phyloP scores from a whole-genome alignment of 2,888 invertebrate genomes.

The Amphipoea oculea region DNA sequence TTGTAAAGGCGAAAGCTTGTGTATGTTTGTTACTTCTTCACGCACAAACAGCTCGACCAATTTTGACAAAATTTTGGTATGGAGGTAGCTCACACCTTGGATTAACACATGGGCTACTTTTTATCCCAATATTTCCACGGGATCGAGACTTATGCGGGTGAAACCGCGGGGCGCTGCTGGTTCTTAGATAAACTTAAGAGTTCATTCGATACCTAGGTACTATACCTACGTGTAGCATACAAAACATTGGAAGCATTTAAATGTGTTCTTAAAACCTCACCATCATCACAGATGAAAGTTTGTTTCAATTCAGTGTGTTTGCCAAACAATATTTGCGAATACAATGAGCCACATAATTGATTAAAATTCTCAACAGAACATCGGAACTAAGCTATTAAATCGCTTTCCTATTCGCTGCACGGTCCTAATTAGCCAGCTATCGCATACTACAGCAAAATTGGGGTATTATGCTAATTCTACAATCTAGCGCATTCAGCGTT shows the following conservation, averaged over 20 bases:
- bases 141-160: too few relatives aligned
- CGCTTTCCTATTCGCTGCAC: constrained; percentile 59
- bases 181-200: background rate
- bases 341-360: constrained; percentile 51
- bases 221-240: too few relatives aligned
- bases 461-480: constrained; percentile 65
- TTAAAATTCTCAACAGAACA: constrained; percentile 45
- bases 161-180: too few relatives aligned
- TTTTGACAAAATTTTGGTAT: too few relatives aligned
- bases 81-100: too few relatives aligned
- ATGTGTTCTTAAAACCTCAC: background rate
- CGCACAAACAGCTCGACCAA: too few relatives aligned
- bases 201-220: background rate
- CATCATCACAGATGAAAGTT: background rate
- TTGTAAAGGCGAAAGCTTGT: too few relatives aligned
- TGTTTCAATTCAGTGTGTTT: constrained; percentile 11
- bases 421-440: constrained; percentile 60
- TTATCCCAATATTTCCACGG: too few relatives aligned
- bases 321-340: constrained; percentile 7
- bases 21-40: too few relatives aligned
- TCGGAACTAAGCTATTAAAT: constrained; percentile 54
- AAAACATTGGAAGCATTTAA: too few relatives aligned
- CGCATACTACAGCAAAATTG: constrained; percentile 65
- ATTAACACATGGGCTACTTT: too few relatives aligned
- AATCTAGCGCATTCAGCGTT: constrained; percentile 62